Evolutionary conservation across 2,888 invertebrate species (phyloP).

Genomic region (Halocaridina rubra): DNA sequence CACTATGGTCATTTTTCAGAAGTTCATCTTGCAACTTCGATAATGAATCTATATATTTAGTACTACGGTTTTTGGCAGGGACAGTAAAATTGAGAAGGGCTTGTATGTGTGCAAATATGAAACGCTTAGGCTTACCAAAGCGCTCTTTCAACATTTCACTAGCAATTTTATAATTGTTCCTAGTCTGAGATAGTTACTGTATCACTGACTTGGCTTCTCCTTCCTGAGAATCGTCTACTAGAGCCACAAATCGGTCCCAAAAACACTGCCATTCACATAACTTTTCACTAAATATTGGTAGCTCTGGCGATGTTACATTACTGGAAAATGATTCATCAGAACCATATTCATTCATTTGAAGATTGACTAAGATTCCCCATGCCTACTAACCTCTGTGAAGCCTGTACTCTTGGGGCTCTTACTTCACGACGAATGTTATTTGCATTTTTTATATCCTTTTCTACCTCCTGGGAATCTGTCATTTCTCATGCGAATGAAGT

Average conservation of each 20-base stretch:
- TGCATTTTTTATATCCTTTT: neutral
- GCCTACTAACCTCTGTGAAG: neutral
- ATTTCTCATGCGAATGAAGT: neutral
- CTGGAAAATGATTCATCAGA: neutral
- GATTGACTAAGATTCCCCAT: neutral
- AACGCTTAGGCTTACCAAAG: constrained; percentile 4
- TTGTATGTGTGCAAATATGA: neutral
- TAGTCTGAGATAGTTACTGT: neutral
- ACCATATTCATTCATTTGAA: neutral
- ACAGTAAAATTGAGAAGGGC: neutral
- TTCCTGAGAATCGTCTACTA: neutral
- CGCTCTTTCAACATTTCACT: neutral
- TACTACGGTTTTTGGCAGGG: neutral
- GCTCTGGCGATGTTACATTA: constrained; percentile 3
- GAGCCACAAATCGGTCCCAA: constrained; percentile 8
- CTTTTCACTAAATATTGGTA: constrained; percentile 8
- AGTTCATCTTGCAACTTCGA: too few relatives aligned
- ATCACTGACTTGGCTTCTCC: constrained; percentile 23
- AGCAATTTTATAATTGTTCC: neutral
- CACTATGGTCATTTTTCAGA: too few relatives aligned
- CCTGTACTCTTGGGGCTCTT: neutral
- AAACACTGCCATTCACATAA: too few relatives aligned
- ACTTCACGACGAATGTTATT: neutral
- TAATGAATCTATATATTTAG: too few relatives aligned
- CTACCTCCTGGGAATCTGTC: neutral